Conservation (phyloP, 2,888 invertebrate species). For the Cancer borealis region DNA sequence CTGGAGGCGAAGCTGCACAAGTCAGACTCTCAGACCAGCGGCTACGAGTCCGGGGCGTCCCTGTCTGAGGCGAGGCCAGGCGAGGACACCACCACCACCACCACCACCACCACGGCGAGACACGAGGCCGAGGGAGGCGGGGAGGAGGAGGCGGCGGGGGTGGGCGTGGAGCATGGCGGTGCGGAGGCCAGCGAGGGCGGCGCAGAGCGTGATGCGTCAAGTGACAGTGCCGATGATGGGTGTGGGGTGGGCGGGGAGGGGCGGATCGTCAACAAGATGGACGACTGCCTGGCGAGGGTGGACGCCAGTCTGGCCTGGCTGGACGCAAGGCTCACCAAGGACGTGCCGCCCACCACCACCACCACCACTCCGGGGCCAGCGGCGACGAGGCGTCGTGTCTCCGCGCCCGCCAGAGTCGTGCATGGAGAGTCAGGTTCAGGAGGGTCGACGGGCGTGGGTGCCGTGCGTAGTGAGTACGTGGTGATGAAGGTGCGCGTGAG, state of each 20-base stretch:
- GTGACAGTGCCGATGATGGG: not conserved
- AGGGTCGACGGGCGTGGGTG: not conserved
- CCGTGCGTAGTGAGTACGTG: not conserved
- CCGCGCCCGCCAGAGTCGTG: not conserved
- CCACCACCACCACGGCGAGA: not conserved
- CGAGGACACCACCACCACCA: not conserved
- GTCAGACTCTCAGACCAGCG: constrained; percentile 69
- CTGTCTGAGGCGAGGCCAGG: constrained; percentile 37
- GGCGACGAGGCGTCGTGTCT: not conserved
- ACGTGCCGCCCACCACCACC: not conserved
- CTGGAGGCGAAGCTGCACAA: constrained; percentile 58
- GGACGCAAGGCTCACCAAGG: constrained; percentile 65
- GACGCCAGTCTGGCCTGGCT: constrained; percentile 71
- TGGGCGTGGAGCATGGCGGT: not conserved
- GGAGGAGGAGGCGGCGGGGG: not conserved
- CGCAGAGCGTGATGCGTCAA: not conserved
- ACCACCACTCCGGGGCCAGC: not conserved
- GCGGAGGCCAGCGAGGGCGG: not conserved
- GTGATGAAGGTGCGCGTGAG: constrained; percentile 62
- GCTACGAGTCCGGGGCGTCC: constrained; percentile 65
- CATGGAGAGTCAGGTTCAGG: not conserved
- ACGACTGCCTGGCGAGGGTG: constrained; percentile 72
- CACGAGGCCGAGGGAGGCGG: not conserved
- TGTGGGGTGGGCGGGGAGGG: not conserved
- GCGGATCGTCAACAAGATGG: constrained; percentile 68